These are phyloP conservation scores for Magallana ariakensis DNA, from an alignment of 1,140 invertebrate genomes.

Conservation along the genomic window DNA sequence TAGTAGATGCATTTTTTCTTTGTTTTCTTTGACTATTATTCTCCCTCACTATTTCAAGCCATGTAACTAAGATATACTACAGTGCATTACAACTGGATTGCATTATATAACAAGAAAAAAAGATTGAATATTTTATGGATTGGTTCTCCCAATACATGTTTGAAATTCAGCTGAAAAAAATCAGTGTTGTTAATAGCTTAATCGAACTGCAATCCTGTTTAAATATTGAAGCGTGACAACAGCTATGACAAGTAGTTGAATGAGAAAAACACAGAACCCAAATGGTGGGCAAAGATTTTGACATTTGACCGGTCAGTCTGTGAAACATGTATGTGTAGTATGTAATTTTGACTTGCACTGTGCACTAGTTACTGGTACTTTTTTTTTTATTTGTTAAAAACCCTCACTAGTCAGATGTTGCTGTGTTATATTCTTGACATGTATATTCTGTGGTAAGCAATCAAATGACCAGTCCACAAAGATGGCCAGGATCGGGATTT, in stretches of 20 bases:
- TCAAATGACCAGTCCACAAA: conserved; percentile 6
- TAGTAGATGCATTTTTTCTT: conserved; percentile 2
- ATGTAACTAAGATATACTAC: background rate
- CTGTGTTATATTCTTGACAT: conserved; percentile 23
- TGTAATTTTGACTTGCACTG: conserved; percentile 18
- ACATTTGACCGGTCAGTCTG: background rate
- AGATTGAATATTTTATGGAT: too few species aligned
- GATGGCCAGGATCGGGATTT: background rate
- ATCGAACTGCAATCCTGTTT: background rate
- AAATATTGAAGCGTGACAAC: background rate
- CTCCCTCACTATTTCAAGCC: background rate
- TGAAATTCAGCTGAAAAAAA: too few species aligned
- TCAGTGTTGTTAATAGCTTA: background rate
- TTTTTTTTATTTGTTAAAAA: conserved; percentile 35
- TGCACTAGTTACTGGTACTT: conserved; percentile 20
- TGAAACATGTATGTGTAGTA: background rate
- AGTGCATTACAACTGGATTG: background rate
- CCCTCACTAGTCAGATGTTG: conserved; percentile 25
- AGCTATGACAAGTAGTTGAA: background rate
- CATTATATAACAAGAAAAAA: background rate
- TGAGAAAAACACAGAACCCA: background rate
- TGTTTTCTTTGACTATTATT: background rate
- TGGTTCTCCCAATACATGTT: too few species aligned
- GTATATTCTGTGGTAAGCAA: conserved; percentile 7
- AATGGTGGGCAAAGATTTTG: background rate